phyloP scores from a whole-genome alignment of 2,113 vertebrate species.

The Lota lota region DNA sequence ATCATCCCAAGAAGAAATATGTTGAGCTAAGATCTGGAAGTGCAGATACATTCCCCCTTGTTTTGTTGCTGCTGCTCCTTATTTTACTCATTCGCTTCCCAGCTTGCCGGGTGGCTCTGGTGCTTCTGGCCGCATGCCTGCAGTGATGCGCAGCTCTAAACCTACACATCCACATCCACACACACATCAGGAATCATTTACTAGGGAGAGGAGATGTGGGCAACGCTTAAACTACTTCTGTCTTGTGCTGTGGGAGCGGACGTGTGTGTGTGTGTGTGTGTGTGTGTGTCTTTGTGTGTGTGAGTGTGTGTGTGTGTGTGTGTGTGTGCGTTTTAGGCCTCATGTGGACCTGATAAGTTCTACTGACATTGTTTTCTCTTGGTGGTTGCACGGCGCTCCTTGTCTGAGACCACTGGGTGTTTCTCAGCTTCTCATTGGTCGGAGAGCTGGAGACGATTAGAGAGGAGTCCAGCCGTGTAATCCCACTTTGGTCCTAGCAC shows the following conservation, averaged over 20 bases:
- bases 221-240: slow-evolving; percentile 55
- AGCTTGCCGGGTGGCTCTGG: slow-evolving; percentile 58
- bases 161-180: slow-evolving; percentile 42
- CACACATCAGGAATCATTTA: slow-evolving; percentile 71
- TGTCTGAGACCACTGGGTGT: slow-evolving; percentile 58
- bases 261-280: slow-evolving; percentile 10
- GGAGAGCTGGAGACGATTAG: slow-evolving; percentile 69
- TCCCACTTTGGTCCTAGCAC: slow-evolving; percentile 53
- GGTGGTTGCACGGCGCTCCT: slow-evolving; percentile 66
- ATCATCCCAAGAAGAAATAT: slow-evolving; percentile 36
- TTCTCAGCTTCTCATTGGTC: slow-evolving; percentile 65
- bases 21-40: slow-evolving; percentile 33
- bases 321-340: slow-evolving; percentile 37
- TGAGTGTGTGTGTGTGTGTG: slow-evolving; percentile 21
- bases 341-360: slow-evolving; percentile 72
- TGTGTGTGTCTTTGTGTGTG: not conserved
- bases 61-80: slow-evolving; percentile 11
- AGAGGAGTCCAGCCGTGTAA: slow-evolving; percentile 71
- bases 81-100: not conserved
- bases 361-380: slow-evolving; percentile 69
- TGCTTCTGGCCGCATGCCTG: slow-evolving; percentile 44
- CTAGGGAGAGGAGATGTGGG: slow-evolving; percentile 62
- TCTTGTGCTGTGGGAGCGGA: slow-evolving; percentile 13
- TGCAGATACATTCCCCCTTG: slow-evolving; percentile 50
- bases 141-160: slow-evolving; percentile 44